Percentiles rank a stretch among this genome's conserved stretches.
Conservation (phyloP, 1,140 invertebrate species). For the Drosophila erecta region DNA sequence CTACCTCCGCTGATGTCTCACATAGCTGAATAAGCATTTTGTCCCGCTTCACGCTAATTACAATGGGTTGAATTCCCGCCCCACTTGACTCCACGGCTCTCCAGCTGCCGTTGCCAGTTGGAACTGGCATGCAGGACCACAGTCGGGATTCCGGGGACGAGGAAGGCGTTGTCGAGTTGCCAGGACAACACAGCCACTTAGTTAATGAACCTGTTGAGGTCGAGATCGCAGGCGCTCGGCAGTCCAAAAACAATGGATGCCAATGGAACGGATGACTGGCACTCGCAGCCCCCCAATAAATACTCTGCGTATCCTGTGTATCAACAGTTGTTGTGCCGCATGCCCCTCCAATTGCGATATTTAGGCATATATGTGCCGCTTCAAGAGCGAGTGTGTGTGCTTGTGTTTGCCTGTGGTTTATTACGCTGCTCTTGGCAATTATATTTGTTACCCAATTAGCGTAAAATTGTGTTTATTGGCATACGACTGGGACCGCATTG, state of each 20-base stretch:
- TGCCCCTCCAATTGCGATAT: slow-evolving; percentile 54
- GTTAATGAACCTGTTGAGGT: slow-evolving; percentile 82
- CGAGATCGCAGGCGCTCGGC: slow-evolving; percentile 33
- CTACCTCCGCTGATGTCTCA: slow-evolving; percentile 20
- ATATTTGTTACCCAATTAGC: slow-evolving; percentile 83
- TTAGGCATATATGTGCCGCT: slow-evolving; percentile 31
- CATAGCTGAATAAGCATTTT: slow-evolving; percentile 44
- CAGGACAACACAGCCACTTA: slow-evolving; percentile 67
- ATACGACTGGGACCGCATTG: slow-evolving; percentile 43
- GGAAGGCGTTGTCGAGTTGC: slow-evolving; percentile 41
- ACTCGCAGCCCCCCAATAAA: slow-evolving; percentile 7
- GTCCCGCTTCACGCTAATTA: slow-evolving; percentile 52
- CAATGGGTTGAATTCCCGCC: slow-evolving; percentile 18
- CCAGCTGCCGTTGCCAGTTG: slow-evolving; percentile 11
- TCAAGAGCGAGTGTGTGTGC: slow-evolving; percentile 29
- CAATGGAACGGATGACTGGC: slow-evolving; percentile 25
- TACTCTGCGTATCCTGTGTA: slow-evolving; percentile 3
- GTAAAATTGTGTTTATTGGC: slow-evolving; percentile 83
- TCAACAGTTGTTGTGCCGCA: slow-evolving; percentile 47
- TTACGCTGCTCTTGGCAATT: slow-evolving; percentile 83
- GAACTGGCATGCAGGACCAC: slow-evolving; percentile 33
- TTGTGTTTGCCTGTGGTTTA: slow-evolving; percentile 75
- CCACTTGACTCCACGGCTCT: slow-evolving; percentile 12
- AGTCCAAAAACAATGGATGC: slow-evolving; percentile 39
- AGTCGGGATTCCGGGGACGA: slow-evolving; percentile 18